A percentile compares a stretch with the other conserved stretches of the same genome.
Conservation (phyloP, 1,140 invertebrate genomes). For the Liolophura sinensis region DNA sequence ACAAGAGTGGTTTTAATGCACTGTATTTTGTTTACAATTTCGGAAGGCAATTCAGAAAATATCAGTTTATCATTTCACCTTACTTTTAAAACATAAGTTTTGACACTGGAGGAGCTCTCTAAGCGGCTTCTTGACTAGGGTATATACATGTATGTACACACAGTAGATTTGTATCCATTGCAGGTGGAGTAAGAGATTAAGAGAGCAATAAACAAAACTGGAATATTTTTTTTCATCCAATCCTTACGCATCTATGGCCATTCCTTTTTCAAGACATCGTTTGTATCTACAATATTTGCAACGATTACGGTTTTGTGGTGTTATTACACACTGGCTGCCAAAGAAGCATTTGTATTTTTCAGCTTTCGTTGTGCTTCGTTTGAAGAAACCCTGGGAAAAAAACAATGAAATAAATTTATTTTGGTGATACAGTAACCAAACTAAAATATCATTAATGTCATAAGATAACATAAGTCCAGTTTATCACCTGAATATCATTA, state of each 20-base stretch:
- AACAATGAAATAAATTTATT: not conserved
- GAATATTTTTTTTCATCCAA: too few relatives aligned
- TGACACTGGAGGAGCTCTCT: too few relatives aligned
- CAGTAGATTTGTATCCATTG: too few relatives aligned
- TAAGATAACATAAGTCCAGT: not conserved
- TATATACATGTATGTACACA: too few relatives aligned
- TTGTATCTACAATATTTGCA: constrained; percentile 56
- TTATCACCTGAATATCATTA: not conserved
- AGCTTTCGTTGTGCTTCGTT: constrained; percentile 43
- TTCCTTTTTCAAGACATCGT: constrained; percentile 49
- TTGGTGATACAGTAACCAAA: not conserved
- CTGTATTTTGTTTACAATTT: too few relatives aligned
- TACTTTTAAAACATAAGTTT: too few relatives aligned
- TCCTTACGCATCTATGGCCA: constrained; percentile 52
- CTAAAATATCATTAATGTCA: not conserved
- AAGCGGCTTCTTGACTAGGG: too few relatives aligned
- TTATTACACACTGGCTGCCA: constrained; percentile 48
- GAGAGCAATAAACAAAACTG: too few relatives aligned
- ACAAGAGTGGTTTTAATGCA: too few relatives aligned
- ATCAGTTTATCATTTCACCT: too few relatives aligned
- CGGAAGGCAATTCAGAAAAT: too few relatives aligned
- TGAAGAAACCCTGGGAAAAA: constrained; percentile 52
- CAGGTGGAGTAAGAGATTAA: too few relatives aligned
- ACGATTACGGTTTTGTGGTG: constrained; percentile 53
- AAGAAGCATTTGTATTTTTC: constrained; percentile 57